These are phyloP conservation scores for Sylvia borin DNA, from an alignment of 2,797 vertebrate genomes.

Conservation along the genomic window DNA sequence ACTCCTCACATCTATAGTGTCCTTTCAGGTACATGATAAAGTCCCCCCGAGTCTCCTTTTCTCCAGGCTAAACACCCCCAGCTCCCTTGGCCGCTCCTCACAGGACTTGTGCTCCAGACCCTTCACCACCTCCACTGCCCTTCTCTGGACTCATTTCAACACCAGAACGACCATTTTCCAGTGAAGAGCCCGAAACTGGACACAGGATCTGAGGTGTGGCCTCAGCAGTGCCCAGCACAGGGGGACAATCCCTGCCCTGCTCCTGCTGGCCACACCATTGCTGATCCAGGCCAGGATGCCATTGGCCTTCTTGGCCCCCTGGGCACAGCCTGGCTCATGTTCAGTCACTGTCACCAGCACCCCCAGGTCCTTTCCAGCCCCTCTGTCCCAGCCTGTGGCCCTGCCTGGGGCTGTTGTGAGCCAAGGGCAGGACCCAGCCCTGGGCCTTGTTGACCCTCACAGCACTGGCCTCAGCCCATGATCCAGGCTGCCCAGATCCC, in stretches of 20 bases:
- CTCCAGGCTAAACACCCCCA: not conserved
- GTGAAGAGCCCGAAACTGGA: not conserved
- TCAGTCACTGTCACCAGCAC: not conserved
- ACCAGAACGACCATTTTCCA: not conserved
- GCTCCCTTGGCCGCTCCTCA: not conserved
- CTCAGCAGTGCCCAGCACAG: not conserved
- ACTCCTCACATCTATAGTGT: not conserved
- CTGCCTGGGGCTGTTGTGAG: not conserved
- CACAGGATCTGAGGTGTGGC: accelerated
- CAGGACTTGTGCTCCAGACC: no score
- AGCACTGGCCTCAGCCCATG: not conserved
- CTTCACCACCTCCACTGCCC: not conserved
- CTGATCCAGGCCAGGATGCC: not conserved
- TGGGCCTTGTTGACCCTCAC: not conserved
- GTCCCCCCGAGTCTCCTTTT: not conserved
- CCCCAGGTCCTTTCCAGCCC: not conserved
- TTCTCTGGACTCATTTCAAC: not conserved
- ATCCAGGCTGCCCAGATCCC: not conserved
- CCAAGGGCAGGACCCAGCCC: not conserved
- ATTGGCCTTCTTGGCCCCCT: not conserved
- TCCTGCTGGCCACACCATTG: not conserved
- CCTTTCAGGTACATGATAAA: not conserved
- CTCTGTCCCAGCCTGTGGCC: not conserved
- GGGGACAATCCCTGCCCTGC: not conserved
- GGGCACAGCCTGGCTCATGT: not conserved